Evolutionary conservation across 1,140 invertebrate species (phyloP), one percentile per base, ranked within the genome.

Genomic region (Teleopsis dalmanni): DNA sequence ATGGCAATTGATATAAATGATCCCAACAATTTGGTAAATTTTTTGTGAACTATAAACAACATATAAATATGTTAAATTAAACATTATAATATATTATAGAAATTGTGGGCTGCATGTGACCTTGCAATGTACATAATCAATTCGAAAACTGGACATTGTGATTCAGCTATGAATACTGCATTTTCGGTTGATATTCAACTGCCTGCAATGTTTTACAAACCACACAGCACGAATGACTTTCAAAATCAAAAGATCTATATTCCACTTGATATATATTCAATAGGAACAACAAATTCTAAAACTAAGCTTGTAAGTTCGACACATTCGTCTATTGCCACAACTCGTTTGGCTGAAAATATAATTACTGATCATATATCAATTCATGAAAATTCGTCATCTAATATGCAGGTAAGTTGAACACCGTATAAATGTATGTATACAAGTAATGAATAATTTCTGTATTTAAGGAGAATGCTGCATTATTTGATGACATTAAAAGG

Each of bases 101-200:
- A 94, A 88, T 75, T 98, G 59, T 97, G 92, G 85, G 87, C 92
- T 34, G 83, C 95, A 41, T 96, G 93, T 76, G 95, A 98, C 77
- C 76, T 97, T 46, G 88, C 92, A 6, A 84, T 94, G 74, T 86
- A 88, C 50, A 76, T 97, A 50, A 84, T 97, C 57, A 80, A 89
- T 69, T 58, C 64, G 27, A 68, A 68, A 57, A 55, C 63, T 45
- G 61, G 62, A 19, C 54, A 59, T 38, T 57, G 56, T 51, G 62
- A 62, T 48, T 54, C 49, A 44, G 54, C 57, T 45, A 55, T 56
- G 52, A 54, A 65, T 35, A 60, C 43, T 47, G 54, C 59, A 37
- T 66, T 67, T 47, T 59, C 58, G 41, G 60, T 64, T 51, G 56
- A 55, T 40, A 48, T 68, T 48, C 52, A 57, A n/a, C 35, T 68